Base-by-base conservation (phyloP, 2,797 vertebrate species). In the Cyprinella venusta region DNA sequence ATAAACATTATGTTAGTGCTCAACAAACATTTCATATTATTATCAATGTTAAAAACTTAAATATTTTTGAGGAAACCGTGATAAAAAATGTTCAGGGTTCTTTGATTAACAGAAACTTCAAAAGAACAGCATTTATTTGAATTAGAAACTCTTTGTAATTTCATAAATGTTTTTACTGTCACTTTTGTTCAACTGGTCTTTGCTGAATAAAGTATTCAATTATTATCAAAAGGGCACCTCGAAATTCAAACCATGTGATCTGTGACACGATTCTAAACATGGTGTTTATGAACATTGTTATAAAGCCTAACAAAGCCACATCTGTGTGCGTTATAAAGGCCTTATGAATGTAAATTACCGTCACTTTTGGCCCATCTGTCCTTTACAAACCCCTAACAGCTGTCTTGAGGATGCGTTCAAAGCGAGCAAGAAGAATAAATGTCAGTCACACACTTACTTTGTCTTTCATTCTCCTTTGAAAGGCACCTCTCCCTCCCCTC, bases 381-480 rank as follows among this genome's bases (percentile, higher is more conserved):
- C 81, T 70, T 45, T 50, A 77, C 75, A 78, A 78, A 83, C 52
- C 81, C 52, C 64, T 8, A 77, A 83, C 81, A 83, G 81, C 81
- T 83, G 81, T 77, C 52, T 54, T 36, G 26, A 61, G 74, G 75
- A 70, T 78, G 40, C 42, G 54, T 48, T 83, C 74, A 83, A 70
- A 70, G 54, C 1, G 7, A 77, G 30, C 40, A 61, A 21, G 65
- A 78, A 76, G 75, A 63, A 75, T 69, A 61, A 77, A 71, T 78
- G 42, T 83, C 70, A 64, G 24, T 69, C 74, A 42, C 52, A 42
- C 48, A 33, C 68, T 67, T 26, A 76, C 12, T 30, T 38, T 61
- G 24, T 33, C 50, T 68, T 50, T 71, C 81, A 45, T 59, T 78
- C 54, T 77, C 38, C 26, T 83, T 59, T 77, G 54, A 83, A 83